A percentile compares a stretch with the other conserved stretches of the same genome.
phyloP scores from a whole-genome alignment of 2,113 vertebrate genomes.

The Silurus asotus region DNA sequence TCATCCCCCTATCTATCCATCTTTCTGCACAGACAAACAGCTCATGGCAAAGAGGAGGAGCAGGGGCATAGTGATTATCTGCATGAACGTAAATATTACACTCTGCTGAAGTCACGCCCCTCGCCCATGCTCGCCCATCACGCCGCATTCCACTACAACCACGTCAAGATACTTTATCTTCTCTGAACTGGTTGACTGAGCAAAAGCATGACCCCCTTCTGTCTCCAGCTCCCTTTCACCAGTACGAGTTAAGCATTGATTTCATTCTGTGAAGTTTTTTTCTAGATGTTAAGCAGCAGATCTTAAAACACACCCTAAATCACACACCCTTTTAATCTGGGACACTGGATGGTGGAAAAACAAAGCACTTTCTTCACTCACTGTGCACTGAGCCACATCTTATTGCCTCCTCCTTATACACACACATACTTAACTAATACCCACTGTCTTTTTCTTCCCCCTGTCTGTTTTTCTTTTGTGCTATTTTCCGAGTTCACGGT shows the following conservation, averaged over 20 bases:
- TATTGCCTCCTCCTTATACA: conserved; percentile 66
- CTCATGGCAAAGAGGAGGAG: conserved; percentile 64
- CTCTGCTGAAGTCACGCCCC: conserved; percentile 16
- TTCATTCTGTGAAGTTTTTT: not conserved
- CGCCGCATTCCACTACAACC: conserved; percentile 28
- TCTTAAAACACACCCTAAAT: conserved; percentile 5
- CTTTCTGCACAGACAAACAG: conserved; percentile 72
- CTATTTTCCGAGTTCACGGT: conserved; percentile 72
- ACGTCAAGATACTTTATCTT: conserved; percentile 47
- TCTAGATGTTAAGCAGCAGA: not conserved
- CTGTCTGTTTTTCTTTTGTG: conserved; percentile 71
- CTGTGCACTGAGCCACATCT: conserved; percentile 68
- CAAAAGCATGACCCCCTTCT: conserved; percentile 27
- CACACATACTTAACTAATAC: conserved; percentile 46
- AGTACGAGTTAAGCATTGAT: conserved; percentile 14
- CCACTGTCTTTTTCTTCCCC: conserved; percentile 39
- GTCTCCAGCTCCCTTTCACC: conserved; percentile 28
- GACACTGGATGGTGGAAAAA: conserved; percentile 15
- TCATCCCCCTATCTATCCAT: conserved; percentile 71
- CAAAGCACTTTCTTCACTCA: conserved; percentile 66
- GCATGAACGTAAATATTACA: conserved; percentile 77
- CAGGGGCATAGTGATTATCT: conserved; percentile 74
- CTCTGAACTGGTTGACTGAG: conserved; percentile 40
- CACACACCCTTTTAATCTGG: not conserved
- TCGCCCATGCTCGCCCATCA: not conserved